phyloP scores from a whole-genome alignment of 2,113 vertebrate species.

The Pholis gunnellus region DNA sequence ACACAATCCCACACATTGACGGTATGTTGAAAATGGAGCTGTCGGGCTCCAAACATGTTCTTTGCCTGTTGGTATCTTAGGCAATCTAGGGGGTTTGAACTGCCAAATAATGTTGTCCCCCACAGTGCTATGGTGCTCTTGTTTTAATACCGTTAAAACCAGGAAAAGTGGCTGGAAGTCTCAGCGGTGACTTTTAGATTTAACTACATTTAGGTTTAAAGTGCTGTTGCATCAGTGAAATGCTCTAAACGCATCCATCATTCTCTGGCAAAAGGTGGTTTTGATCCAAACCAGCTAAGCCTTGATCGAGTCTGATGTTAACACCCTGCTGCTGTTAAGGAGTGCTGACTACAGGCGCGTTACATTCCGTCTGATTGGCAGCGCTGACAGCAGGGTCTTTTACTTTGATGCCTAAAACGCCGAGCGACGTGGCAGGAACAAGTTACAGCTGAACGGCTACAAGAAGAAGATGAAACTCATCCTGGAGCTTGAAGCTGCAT shows the following conservation, averaged over 20 bases:
- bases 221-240: not conserved
- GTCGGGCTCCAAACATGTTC: slow-evolving; percentile 22
- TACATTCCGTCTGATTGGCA: slow-evolving; percentile 7
- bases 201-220: not conserved
- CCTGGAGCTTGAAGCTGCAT: slow-evolving; percentile 28
- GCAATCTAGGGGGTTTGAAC: not conserved
- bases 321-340: slow-evolving; percentile 7
- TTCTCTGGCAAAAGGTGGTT: not conserved
- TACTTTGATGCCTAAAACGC: slow-evolving; percentile 4
- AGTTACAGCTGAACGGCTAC: not conserved
- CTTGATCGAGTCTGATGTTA: slow-evolving; percentile 8
- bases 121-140: not conserved
- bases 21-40: slow-evolving; percentile 5
- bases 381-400: slow-evolving; percentile 17
- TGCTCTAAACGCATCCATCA: not conserved
- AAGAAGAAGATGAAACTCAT: slow-evolving; percentile 10
- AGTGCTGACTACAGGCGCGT: not conserved
- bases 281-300: slow-evolving; percentile 33
- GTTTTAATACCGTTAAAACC: not conserved
- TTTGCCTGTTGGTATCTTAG: slow-evolving; percentile 17
- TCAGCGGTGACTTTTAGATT: not conserved
- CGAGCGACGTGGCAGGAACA: slow-evolving; percentile 16
- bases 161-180: not conserved
- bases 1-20: slow-evolving; percentile 36
- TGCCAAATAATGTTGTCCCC: not conserved